Percentiles rank a stretch among this genome's conserved stretches.
Conservation (phyloP, 2,888 invertebrate genomes). For the Kryphioiulus occultus region DNA sequence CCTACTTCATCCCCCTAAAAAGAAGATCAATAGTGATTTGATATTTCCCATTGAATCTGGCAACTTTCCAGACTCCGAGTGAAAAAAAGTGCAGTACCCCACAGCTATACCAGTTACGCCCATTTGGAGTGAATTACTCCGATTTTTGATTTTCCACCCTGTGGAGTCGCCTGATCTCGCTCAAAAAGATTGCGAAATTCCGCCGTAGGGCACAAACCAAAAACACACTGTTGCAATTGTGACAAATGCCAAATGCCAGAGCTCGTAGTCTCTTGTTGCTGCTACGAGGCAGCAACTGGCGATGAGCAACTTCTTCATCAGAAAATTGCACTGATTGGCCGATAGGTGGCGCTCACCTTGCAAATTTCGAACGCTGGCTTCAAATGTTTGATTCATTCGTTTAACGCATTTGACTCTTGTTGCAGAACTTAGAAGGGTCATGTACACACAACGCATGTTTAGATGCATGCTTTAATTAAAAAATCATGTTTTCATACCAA, state of each 20-base stretch:
- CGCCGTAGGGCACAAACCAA: slow-evolving; percentile 5
- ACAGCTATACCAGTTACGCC: slow-evolving; percentile 26
- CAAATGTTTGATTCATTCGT: too few relatives aligned
- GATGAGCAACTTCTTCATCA: not conserved
- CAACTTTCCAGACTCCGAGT: not conserved
- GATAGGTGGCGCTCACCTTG: not conserved
- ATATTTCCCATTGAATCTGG: slow-evolving; percentile 32
- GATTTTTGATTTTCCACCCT: slow-evolving; percentile 43
- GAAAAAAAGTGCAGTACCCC: slow-evolving; percentile 6
- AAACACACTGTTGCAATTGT: not conserved
- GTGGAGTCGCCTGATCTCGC: slow-evolving; percentile 18
- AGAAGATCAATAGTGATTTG: slow-evolving; percentile 32
- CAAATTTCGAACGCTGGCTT: not conserved
- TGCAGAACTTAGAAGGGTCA: too few relatives aligned
- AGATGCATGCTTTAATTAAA: too few relatives aligned
- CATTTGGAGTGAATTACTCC: slow-evolving; percentile 41
- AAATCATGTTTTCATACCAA: too few relatives aligned
- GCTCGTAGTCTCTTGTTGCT: not conserved
- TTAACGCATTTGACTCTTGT: too few relatives aligned
- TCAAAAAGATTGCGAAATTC: slow-evolving; percentile 35
- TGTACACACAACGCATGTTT: too few relatives aligned
- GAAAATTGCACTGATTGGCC: not conserved
- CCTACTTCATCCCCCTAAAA: not conserved
- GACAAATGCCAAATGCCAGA: not conserved
- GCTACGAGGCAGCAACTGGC: too few relatives aligned